Conservation (phyloP, 2,888 invertebrate genomes). For the Caenorhabditis parvicauda region DNA sequence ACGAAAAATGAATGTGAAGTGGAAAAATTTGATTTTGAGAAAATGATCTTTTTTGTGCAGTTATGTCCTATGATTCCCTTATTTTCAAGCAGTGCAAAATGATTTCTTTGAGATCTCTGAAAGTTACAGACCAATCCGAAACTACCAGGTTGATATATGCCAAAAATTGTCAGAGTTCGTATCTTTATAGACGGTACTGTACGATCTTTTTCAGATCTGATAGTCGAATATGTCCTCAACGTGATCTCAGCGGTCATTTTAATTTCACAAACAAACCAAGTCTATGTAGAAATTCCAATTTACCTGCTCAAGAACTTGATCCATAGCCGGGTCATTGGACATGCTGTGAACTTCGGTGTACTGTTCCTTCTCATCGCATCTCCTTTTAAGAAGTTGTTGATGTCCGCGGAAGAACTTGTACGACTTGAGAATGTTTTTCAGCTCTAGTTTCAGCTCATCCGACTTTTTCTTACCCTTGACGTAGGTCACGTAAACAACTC, state of each 20-base stretch:
- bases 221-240: too few relatives aligned
- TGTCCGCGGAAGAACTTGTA: conserved; percentile 32
- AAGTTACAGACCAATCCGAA: too few relatives aligned
- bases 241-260: too few relatives aligned
- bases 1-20: too few relatives aligned
- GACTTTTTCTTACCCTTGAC: conserved; percentile 22
- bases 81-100: background rate
- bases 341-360: conserved; percentile 35
- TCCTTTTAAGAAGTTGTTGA: conserved; percentile 30
- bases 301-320: conserved; percentile 46
- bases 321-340: conserved; percentile 39
- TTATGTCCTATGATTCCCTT: background rate
- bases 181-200: too few relatives aligned
- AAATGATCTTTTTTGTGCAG: background rate
- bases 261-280: too few relatives aligned
- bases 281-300: background rate
- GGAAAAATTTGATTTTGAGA: too few relatives aligned
- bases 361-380: conserved; percentile 25
- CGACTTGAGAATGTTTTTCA: conserved; percentile 12
- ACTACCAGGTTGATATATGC: too few relatives aligned
- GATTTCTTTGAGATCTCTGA: too few relatives aligned
- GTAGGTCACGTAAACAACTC: conserved; percentile 33
- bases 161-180: too few relatives aligned
- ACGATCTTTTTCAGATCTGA: too few relatives aligned
- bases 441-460: conserved; percentile 15